These are phyloP conservation scores for Hycleus phaleratus DNA, from an alignment of 1,140 invertebrate genomes.

Conservation along the genomic window DNA sequence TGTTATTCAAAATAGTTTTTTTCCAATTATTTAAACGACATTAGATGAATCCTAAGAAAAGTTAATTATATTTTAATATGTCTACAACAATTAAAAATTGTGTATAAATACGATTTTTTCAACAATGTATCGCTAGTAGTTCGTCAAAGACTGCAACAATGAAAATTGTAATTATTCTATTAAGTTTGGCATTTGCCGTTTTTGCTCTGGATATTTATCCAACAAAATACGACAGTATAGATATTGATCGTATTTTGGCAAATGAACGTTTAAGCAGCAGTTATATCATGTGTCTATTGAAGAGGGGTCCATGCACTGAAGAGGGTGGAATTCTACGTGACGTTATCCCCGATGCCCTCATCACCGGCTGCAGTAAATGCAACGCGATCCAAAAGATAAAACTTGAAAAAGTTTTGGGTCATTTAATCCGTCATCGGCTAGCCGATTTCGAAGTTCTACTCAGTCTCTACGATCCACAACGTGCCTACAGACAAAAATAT, in stretches of 20 bases:
- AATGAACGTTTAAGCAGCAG: slow-evolving; percentile 46
- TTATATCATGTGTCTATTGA: slow-evolving; percentile 48
- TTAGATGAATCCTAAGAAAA: too few relatives aligned
- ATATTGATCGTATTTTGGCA: slow-evolving; percentile 45
- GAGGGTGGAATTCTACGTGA: slow-evolving; percentile 35
- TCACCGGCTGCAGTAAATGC: slow-evolving; percentile 37
- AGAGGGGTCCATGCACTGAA: slow-evolving; percentile 45
- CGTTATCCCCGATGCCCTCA: slow-evolving; percentile 35
- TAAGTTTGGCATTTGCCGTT: slow-evolving; percentile 5
- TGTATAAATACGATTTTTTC: too few relatives aligned
- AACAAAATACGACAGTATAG: slow-evolving; percentile 48
- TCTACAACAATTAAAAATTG: too few relatives aligned
- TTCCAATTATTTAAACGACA: too few relatives aligned
- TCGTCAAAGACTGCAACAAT: too few relatives aligned
- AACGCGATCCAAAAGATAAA: slow-evolving; percentile 31
- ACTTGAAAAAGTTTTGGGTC: slow-evolving; percentile 31
- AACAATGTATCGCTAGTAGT: too few relatives aligned
- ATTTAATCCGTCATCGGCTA: slow-evolving; percentile 32
- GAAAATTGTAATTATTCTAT: too few relatives aligned
- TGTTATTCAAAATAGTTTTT: too few relatives aligned
- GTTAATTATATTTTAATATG: too few relatives aligned
- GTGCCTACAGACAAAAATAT: slow-evolving; percentile 1
- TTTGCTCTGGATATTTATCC: slow-evolving; percentile 42
- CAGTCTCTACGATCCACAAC: slow-evolving; percentile 30
- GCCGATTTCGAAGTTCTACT: slow-evolving; percentile 31